Percentiles rank a stretch among this genome's conserved stretches.
Conservation (phyloP, 2,888 invertebrate species). For the Drosophila quasianomalipes region DNA sequence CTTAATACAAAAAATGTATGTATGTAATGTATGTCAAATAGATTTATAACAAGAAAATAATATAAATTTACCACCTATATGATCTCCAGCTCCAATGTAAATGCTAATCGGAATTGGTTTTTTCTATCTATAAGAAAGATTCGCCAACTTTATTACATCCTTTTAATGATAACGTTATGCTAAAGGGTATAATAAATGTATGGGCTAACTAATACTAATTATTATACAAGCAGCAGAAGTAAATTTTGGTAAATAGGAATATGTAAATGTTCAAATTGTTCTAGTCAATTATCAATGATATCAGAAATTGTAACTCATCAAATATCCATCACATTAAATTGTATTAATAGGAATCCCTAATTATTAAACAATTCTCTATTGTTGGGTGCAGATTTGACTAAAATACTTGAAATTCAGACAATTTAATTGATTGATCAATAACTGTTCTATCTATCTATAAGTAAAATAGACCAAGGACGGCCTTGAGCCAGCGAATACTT, state of each 20-base stretch:
- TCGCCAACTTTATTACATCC: not conserved
- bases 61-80: not conserved
- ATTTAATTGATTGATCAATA: slow-evolving; percentile 32
- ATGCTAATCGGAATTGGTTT: not conserved
- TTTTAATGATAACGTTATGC: not conserved
- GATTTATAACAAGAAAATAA: not conserved
- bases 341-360: too few species aligned
- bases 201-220: slow-evolving; percentile 3
- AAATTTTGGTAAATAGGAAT: not conserved
- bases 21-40: not conserved
- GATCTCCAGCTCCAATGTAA: not conserved
- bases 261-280: not conserved
- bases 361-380: not conserved
- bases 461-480: slow-evolving; percentile 23
- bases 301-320: not conserved
- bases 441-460: slow-evolving; percentile 25
- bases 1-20: not conserved
- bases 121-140: not conserved
- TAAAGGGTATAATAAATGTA: not conserved
- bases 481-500: slow-evolving; percentile 30
- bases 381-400: not conserved
- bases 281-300: not conserved
- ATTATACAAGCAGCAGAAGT: not conserved
- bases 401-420: not conserved
- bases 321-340: not conserved